phyloP scores from a whole-genome alignment of 2,113 vertebrate genomes.

The Piaya cayana region DNA sequence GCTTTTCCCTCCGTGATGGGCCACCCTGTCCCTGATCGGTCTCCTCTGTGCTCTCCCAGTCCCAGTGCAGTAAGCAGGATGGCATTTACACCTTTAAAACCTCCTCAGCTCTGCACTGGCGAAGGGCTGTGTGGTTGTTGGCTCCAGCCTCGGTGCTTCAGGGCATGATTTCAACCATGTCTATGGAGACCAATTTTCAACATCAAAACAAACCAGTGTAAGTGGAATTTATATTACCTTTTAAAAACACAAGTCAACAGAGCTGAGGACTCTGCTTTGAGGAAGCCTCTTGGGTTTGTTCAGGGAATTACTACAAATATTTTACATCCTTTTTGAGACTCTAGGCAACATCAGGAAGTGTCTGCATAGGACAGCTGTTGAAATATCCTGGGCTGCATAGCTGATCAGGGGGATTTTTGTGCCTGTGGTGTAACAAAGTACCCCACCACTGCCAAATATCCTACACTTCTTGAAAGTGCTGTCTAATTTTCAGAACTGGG shows the following conservation, averaged over 20 bases:
- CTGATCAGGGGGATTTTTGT: neutral
- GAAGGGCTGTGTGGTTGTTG: conserved; percentile 74
- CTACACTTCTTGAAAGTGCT: neutral
- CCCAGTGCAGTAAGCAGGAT: neutral
- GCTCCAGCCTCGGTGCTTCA: conserved; percentile 45
- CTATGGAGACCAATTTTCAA: conserved; percentile 82
- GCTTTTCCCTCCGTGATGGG: neutral
- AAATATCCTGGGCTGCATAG: neutral
- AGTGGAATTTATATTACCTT: conserved; percentile 75
- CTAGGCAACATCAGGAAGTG: neutral
- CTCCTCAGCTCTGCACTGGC: conserved; percentile 65
- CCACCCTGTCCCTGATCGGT: neutral
- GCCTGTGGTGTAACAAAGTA: neutral
- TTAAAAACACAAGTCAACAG: conserved; percentile 77
- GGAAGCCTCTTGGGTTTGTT: conserved; percentile 56
- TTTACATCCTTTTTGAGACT: conserved; percentile 42
- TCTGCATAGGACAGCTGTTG: neutral
- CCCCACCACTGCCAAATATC: neutral
- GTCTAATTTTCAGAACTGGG: neutral
- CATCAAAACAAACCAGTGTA: conserved; percentile 79
- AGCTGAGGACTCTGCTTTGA: conserved; percentile 63
- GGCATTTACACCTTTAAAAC: conserved; percentile 66
- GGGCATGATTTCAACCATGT: conserved; percentile 78
- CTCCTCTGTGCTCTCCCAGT: neutral
- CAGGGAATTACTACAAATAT: conserved; percentile 47